Percentiles rank a stretch among this genome's conserved stretches.
These are phyloP conservation scores for Thalassoma bifasciatum DNA, from an alignment of 2,113 vertebrate genomes.

Conservation along the genomic window DNA sequence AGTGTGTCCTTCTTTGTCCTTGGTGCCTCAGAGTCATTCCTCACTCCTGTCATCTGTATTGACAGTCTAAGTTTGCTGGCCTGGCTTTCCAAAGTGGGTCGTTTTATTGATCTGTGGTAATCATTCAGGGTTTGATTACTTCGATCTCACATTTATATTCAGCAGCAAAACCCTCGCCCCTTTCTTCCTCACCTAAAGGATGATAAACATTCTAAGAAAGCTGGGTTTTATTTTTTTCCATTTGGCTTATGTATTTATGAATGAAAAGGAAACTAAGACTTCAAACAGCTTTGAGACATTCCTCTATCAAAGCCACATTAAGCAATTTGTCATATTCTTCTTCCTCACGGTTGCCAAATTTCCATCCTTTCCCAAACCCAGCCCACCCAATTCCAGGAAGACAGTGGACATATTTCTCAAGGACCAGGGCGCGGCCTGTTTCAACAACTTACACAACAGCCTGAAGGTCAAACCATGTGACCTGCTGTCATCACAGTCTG, in stretches of 20 bases:
- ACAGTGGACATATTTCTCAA: conserved; percentile 28
- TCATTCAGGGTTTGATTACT: conserved; percentile 53
- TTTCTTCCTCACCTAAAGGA: not conserved
- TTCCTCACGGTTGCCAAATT: conserved; percentile 12
- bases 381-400: conserved; percentile 39
- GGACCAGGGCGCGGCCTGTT: conserved; percentile 41
- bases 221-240: not conserved
- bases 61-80: conserved; percentile 38
- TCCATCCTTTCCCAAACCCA: conserved; percentile 20
- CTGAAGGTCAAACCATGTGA: conserved; percentile 33
- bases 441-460: conserved; percentile 28
- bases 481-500: conserved; percentile 41
- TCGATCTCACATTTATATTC: conserved; percentile 37
- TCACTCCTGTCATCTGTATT: conserved; percentile 53
- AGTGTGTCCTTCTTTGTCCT: conserved; percentile 54
- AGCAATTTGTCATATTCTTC: not conserved
- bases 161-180: not conserved
- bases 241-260: not conserved
- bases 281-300: not conserved
- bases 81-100: conserved; percentile 3
- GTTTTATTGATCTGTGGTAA: conserved; percentile 58
- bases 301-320: too few relatives aligned
- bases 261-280: too few relatives aligned
- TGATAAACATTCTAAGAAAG: not conserved
- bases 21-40: conserved; percentile 50